Conservation (phyloP, 1,140 invertebrate species). For the Eriosoma lanigerum region DNA sequence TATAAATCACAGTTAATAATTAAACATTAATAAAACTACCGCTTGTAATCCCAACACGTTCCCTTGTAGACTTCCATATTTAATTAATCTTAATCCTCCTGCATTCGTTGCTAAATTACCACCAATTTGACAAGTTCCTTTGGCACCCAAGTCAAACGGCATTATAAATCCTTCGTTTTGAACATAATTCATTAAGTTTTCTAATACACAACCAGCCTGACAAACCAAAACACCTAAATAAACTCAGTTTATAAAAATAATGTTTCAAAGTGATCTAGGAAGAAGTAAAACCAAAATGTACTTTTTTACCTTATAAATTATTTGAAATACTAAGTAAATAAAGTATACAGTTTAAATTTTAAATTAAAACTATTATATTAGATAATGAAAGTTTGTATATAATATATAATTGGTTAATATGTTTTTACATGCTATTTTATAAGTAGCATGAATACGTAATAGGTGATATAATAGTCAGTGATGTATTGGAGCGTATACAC, state of each 20-base stretch:
- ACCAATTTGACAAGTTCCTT: conserved; percentile 95
- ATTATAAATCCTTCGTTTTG: conserved; percentile 78
- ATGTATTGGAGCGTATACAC: too few species aligned
- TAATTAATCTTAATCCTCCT: conserved; percentile 86
- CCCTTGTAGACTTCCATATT: conserved; percentile 95
- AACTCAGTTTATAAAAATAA: conserved; percentile 17
- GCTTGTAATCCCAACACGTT: conserved; percentile 90
- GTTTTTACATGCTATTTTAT: neutral
- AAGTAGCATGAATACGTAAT: neutral
- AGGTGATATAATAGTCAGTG: too few species aligned
- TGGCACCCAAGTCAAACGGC: conserved; percentile 94
- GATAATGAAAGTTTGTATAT: neutral
- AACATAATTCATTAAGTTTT: conserved; percentile 78
- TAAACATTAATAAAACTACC: conserved; percentile 62
- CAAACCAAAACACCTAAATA: conserved; percentile 76
- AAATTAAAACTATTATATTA: neutral
- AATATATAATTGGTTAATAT: neutral
- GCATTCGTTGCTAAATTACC: conserved; percentile 97
- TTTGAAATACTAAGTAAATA: too few species aligned
- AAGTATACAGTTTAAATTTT: too few species aligned
- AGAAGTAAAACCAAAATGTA: too few species aligned
- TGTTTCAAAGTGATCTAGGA: neutral
- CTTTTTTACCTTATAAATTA: too few species aligned
- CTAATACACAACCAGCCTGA: conserved; percentile 90
- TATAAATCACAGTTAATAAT: neutral